Conservation (phyloP, 2,797 vertebrate species). For the Parauchenoglanis punctatus region DNA sequence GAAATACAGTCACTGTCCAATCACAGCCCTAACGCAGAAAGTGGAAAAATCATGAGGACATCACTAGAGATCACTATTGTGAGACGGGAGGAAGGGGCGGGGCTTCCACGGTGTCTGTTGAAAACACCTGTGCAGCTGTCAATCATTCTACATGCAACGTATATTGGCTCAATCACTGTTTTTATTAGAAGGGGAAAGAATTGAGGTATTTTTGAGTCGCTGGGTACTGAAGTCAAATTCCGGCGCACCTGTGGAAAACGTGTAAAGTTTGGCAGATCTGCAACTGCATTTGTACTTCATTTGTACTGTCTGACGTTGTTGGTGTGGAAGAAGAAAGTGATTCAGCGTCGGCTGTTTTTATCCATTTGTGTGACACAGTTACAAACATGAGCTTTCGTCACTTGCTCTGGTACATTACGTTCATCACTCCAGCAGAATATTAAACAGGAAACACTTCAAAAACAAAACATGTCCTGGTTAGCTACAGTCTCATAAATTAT, state of each 20-base stretch:
- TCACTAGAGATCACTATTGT: no score
- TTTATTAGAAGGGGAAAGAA: background rate
- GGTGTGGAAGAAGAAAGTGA: background rate
- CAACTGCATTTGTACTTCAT: background rate
- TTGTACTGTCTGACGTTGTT: background rate
- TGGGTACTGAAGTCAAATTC: background rate
- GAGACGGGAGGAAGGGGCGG: background rate
- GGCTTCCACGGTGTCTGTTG: background rate
- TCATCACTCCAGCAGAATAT: background rate
- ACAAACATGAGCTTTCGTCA: background rate
- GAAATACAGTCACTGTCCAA: background rate
- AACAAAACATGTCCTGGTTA: background rate
- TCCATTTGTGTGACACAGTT: background rate
- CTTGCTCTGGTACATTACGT: background rate
- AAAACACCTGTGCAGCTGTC: background rate
- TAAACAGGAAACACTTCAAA: background rate
- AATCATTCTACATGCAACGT: background rate
- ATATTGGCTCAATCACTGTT: background rate
- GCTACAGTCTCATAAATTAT: background rate
- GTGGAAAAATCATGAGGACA: background rate
- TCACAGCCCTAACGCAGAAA: background rate
- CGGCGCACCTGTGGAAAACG: background rate
- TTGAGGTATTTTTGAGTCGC: background rate
- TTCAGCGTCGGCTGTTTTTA: background rate
- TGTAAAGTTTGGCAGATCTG: background rate